phyloP scores from a whole-genome alignment of 2,888 invertebrate species.

The Cheilosia pagana region DNA sequence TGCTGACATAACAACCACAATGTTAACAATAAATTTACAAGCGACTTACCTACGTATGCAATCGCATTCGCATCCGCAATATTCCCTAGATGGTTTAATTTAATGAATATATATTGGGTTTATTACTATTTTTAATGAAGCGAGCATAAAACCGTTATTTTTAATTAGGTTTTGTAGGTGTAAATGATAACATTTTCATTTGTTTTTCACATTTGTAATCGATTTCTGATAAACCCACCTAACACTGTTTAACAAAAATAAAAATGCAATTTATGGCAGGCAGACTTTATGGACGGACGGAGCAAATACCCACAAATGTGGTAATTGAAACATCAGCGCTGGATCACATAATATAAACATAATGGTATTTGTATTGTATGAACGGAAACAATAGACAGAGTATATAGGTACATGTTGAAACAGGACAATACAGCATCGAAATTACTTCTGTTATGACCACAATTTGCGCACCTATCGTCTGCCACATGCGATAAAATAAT shows the following conservation, averaged over 20 bases:
- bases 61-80: too few species aligned
- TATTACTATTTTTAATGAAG: too few species aligned
- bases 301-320: slow-evolving; percentile 11
- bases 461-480: slow-evolving; percentile 13
- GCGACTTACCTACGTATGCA: too few species aligned
- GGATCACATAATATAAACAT: background rate
- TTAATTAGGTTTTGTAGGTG: background rate
- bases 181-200: background rate
- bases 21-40: too few species aligned
- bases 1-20: too few species aligned
- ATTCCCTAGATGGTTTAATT: too few species aligned
- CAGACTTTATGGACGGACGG: background rate
- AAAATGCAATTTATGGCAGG: background rate
- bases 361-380: background rate
- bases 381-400: background rate
- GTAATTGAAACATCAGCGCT: slow-evolving; percentile 10
- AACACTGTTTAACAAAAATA: slow-evolving; percentile 1
- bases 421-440: background rate
- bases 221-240: slow-evolving; percentile 3
- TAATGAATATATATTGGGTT: too few species aligned
- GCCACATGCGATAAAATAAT: slow-evolving; percentile 53
- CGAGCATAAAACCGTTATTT: too few species aligned
- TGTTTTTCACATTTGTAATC: background rate
- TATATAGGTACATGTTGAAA: background rate
- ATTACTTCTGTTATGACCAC: slow-evolving; percentile 5